Conservation (phyloP, 2,113 vertebrate species). For the Alethe castanea region DNA sequence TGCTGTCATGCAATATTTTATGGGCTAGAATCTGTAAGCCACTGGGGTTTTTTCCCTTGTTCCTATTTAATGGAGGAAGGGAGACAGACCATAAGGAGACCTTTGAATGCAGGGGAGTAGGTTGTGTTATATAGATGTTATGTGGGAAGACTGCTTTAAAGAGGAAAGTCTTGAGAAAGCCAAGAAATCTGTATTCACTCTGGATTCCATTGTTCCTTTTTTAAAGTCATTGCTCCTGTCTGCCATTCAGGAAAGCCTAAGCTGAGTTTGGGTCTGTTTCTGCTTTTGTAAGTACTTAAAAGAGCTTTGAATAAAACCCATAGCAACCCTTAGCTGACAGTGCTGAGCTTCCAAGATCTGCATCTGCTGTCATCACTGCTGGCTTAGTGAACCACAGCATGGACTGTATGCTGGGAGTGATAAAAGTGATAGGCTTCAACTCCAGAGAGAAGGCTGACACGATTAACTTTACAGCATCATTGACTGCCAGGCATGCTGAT, state of each 20-base stretch:
- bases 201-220: not conserved
- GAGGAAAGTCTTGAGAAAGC: not conserved
- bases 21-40: constrained; percentile 12
- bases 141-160: not conserved
- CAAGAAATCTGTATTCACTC: not conserved
- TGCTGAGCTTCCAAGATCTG: not conserved
- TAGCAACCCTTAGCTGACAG: not conserved
- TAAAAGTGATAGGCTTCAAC: not conserved
- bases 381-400: not conserved
- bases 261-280: not conserved
- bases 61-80: not conserved
- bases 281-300: not conserved
- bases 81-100: not conserved
- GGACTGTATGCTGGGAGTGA: not conserved
- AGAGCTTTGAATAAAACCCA: not conserved
- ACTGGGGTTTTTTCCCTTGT: not conserved
- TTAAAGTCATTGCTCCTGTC: not conserved
- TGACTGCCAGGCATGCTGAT: not conserved
- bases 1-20: constrained; percentile 66
- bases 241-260: not conserved
- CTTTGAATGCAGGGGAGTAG: not conserved
- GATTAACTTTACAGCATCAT: not conserved
- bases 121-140: not conserved
- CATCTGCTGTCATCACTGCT: not conserved
- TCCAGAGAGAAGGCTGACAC: not conserved